Base-by-base conservation (phyloP, 1,140 invertebrate species). In the Saccostrea echinata region DNA sequence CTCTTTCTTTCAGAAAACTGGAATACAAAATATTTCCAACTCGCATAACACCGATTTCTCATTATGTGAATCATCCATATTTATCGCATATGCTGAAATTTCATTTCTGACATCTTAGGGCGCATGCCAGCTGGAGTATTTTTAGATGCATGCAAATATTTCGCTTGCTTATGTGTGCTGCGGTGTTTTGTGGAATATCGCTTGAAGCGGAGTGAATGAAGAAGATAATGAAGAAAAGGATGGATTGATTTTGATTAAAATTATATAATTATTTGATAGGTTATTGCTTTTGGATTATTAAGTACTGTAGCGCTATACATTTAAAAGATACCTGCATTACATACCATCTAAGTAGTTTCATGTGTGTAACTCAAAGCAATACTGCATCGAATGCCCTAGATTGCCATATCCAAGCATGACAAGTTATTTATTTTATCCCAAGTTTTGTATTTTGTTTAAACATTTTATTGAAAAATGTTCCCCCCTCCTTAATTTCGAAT, bases 61-160 rank as follows among this genome's bases (percentile, higher is more conserved):
- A 76, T 27, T 0, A 24, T 27, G 68, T 30, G 27, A 76, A 33
- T 76, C 68, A 76, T 3, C 68, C 68, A 27, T 76, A 76, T 76
- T 33, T 76, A 76, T 76, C 68, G 68, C 27, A 76, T 16, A 76
- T 76, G 68, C 24, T 76, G 68, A 76, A 76, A 76, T 76, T 76
- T 76, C 68, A 76, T 76, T 76, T 76, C 30, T 76, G 68, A 76
- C 24, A 33, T 30, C 27, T 16, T 76, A 76, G 68, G 27, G 55
- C n/a, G 55, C 55, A 21, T 27, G 68, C 24, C 12, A 3, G 27
- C 13, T 16, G 30, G 27, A 13, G 8, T 13, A 12, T 27, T 16
- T 68, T 27, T 33, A 33, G 33, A 33, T 76, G 68, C 68, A 76
- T 76, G 68, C 27, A 27, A 30, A 3, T 76, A 3, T 68, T n/a